A percentile compares a stretch with the other conserved stretches of the same genome.
phyloP scores from a whole-genome alignment of 1,140 invertebrate genomes.

The Oryzaephilus surinamensis region DNA sequence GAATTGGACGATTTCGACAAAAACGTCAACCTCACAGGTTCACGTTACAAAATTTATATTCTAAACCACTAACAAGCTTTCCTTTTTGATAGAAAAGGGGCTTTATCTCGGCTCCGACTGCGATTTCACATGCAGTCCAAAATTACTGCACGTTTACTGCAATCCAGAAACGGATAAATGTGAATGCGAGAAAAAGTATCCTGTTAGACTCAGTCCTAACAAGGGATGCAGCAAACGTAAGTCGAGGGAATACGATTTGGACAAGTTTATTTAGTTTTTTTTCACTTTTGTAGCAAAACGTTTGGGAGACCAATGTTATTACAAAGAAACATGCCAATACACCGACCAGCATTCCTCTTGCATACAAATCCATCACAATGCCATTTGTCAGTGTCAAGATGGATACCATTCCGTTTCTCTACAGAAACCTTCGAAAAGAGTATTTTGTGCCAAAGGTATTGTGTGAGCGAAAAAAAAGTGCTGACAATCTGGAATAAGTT shows the following conservation, averaged over 20 bases:
- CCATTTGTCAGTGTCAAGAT: conserved; percentile 67
- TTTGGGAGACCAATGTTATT: conserved; percentile 76
- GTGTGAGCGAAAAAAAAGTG: no score
- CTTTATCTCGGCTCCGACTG: conserved; percentile 67
- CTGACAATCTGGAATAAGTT: background rate
- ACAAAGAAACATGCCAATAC: conserved; percentile 63
- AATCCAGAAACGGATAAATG: conserved; percentile 55
- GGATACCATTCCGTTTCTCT: conserved; percentile 68
- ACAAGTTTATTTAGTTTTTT: background rate
- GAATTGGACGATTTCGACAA: conserved; percentile 17
- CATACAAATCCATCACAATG: conserved; percentile 72
- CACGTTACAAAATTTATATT: conserved; percentile 5
- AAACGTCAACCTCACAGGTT: conserved; percentile 13
- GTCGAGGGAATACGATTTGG: conserved; percentile 27
- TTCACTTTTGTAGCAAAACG: conserved; percentile 52
- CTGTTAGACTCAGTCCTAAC: conserved; percentile 56
- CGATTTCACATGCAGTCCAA: conserved; percentile 57
- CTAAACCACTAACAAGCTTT: background rate
- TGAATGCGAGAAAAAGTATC: conserved; percentile 66
- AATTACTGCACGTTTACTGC: conserved; percentile 63
- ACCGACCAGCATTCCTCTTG: conserved; percentile 68
- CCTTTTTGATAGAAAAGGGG: conserved; percentile 47
- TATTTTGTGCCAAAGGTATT: conserved; percentile 71
- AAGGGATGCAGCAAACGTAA: conserved; percentile 74
- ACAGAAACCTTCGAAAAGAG: conserved; percentile 56